A percentile compares a stretch with the other conserved stretches of the same genome.
These are phyloP conservation scores for Drosophila gunungcola DNA, from an alignment of 1,140 invertebrate genomes.

Conservation along the genomic window DNA sequence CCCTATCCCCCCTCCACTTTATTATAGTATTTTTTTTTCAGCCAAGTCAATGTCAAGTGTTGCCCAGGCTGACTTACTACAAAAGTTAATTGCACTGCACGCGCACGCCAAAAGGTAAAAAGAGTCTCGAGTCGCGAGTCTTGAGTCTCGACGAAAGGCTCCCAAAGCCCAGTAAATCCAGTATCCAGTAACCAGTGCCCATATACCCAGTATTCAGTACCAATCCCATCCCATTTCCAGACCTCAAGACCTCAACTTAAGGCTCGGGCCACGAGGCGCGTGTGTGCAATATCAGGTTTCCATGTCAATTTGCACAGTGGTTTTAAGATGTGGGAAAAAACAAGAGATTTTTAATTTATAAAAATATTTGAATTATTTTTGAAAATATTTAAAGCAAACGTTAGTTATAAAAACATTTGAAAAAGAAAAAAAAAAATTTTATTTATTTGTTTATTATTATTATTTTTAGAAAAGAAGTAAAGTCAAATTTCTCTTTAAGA, in stretches of 20 bases:
- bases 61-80: conserved; percentile 74
- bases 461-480: no score
- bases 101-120: conserved; percentile 69
- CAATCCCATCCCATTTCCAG: conserved; percentile 5
- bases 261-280: conserved; percentile 46
- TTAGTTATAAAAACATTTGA: no score
- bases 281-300: conserved; percentile 82
- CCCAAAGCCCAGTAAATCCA: conserved; percentile 7
- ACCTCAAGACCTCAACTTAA: conserved; percentile 17
- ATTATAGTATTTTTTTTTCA: conserved; percentile 1
- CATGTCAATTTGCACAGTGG: conserved; percentile 68
- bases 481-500: no score
- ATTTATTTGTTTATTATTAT: no score
- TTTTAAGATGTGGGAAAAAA: no score
- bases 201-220: conserved; percentile 3
- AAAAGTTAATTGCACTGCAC: conserved; percentile 82
- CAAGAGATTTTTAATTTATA: background rate
- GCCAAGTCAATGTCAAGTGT: conserved; percentile 80
- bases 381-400: no score
- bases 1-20: conserved; percentile 1
- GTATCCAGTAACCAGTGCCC: conserved; percentile 3
- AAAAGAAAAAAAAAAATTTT: no score
- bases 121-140: conserved; percentile 13
- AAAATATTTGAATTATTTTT: no score
- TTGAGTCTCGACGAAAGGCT: conserved; percentile 33